Conservation (phyloP, 2,888 invertebrate genomes). For the Geophilus truncorum region DNA sequence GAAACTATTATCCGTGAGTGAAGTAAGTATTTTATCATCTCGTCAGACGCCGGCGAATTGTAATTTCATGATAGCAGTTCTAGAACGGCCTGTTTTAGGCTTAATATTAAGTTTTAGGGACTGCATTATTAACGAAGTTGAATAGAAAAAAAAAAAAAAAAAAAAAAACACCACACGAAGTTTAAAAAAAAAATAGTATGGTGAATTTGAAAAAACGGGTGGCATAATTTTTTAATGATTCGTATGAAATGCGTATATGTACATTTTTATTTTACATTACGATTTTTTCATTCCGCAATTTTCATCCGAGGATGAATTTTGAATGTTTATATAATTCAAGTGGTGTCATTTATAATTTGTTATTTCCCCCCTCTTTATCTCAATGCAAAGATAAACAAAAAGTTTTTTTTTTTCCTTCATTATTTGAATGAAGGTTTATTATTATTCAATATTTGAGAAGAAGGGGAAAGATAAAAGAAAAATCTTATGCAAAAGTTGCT, state of each 20-base stretch:
- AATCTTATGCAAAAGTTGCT: not conserved
- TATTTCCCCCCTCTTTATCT: not conserved
- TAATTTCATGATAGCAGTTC: not conserved
- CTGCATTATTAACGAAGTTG: not conserved
- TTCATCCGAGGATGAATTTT: not conserved
- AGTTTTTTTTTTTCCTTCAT: not conserved
- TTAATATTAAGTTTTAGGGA: not conserved
- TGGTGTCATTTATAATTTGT: constrained; percentile 25
- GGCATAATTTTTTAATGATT: constrained; percentile 1
- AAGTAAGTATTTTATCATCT: too few relatives aligned
- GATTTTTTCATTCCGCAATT: not conserved
- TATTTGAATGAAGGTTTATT: not conserved
- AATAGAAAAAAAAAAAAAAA: not conserved
- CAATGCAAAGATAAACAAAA: constrained; percentile 10
- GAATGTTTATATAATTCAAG: constrained; percentile 6
- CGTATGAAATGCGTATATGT: not conserved
- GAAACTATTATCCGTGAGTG: too few relatives aligned
- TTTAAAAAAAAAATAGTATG: not conserved
- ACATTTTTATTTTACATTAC: not conserved
- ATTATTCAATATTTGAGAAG: constrained; percentile 14
- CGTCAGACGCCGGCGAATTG: too few relatives aligned
- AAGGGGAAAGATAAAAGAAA: not conserved
- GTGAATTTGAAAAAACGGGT: not conserved
- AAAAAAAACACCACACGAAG: not conserved
- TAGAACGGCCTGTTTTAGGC: not conserved